Base-by-base conservation (phyloP, 1,140 invertebrate genomes). In the Thereuonema tuberculata region DNA sequence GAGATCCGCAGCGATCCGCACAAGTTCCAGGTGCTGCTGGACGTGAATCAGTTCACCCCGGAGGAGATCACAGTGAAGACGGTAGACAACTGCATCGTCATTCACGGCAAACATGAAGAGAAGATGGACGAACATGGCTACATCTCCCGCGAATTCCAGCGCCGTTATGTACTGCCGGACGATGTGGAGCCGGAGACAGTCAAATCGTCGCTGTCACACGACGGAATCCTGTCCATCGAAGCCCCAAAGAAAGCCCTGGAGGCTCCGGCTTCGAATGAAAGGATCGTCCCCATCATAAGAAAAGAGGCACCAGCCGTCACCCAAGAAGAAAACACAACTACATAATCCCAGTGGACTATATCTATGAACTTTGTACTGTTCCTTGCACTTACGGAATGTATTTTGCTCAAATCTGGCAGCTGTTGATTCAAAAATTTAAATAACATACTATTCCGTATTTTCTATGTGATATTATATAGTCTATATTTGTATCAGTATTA, bases 61-160 rank as follows among this genome's bases (percentile, higher is more conserved):
- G 84, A 90, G 59, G 87, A 92, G 75, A 85, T 94, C 46, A 84
- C 81, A n/a, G 88, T 94, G 0, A 93, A 90, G 72, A 86, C 87
- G 0, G 77, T 82, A 17, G 87, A 87, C 66, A 85, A 85, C 69
- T 80, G 75, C 57, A 80, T 93, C 15, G 74, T 88, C 5, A 82
- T 92, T 1, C 82, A 87, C 69, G 88, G 84, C 1, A 87, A 86
- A 72, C 87, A 92, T 69, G 85, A 89, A 70, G 85, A 89, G 68
- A 86, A 83, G 66, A 80, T 82, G 65, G 85, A 89, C 67, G 82
- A 87, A 61, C 78, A 84, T 70, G 81, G 83, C 12, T 77, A 75
- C 55, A 75, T 82, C 14, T 77, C 79, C 0, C 72, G 82, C 46
- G 78, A 85, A 21, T 84, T 85, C 58, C 80, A 81, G 17, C 80